A percentile compares a stretch with the other conserved stretches of the same genome.
These are phyloP conservation scores for Taenioides sp. DNA, from an alignment of 2,797 vertebrate genomes.

Conservation along the genomic window DNA sequence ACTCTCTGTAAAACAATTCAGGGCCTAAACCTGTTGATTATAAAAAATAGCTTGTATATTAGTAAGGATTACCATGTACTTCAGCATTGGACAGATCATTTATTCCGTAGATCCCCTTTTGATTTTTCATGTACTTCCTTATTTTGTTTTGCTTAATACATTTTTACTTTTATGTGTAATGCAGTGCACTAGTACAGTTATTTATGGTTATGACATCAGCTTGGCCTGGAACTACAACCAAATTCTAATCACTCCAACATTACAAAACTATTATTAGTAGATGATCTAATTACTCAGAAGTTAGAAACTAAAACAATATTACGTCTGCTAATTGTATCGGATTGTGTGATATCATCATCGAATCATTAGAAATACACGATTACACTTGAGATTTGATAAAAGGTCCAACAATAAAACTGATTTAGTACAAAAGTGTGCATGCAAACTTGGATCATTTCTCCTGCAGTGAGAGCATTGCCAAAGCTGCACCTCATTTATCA, in stretches of 20 bases:
- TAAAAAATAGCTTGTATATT: not conserved
- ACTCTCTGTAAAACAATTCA: not conserved
- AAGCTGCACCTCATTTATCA: constrained; percentile 26
- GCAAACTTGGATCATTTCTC: not conserved
- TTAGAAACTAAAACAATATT: constrained; percentile 2
- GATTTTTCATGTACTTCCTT: not conserved
- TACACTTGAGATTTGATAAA: not conserved
- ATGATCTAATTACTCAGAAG: not conserved
- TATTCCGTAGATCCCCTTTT: not conserved
- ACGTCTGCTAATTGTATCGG: not conserved
- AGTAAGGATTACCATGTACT: too few species aligned
- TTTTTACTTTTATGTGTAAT: constrained; percentile 6
- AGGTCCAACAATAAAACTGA: not conserved
- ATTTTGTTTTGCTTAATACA: not conserved
- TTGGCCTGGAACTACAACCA: not conserved
- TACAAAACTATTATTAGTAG: not conserved
- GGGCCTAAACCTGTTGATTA: not conserved
- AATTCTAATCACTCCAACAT: not conserved
- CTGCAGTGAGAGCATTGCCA: constrained; percentile 2
- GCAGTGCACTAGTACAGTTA: not conserved
- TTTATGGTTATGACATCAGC: constrained; percentile 7
- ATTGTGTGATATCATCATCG: not conserved
- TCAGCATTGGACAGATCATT: too few species aligned
- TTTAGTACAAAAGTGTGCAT: constrained; percentile 7
- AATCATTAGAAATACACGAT: not conserved